phyloP scores from a whole-genome alignment of 2,888 invertebrate genomes.

The Sisyra terminalis region DNA sequence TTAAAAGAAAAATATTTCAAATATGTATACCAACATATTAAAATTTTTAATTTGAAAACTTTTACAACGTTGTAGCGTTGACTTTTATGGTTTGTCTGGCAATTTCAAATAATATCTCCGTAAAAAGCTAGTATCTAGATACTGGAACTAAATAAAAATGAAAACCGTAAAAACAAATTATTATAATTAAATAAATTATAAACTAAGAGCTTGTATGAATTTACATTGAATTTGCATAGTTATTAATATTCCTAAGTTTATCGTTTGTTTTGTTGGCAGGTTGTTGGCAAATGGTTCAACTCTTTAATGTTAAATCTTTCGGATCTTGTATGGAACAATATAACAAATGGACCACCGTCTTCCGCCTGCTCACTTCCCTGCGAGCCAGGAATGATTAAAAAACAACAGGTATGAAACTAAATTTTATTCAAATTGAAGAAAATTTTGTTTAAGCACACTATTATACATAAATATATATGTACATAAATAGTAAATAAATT shows the following conservation, averaged over 20 bases:
- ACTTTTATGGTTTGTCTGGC: too few relatives aligned
- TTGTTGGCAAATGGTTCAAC: constrained; percentile 44
- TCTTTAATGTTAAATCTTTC: constrained; percentile 30
- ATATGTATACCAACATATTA: neutral
- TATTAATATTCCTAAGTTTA: neutral
- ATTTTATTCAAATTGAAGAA: neutral
- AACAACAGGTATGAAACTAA: constrained; percentile 32
- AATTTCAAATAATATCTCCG: too few relatives aligned
- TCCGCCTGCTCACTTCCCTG: constrained; percentile 58
- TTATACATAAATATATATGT: too few relatives aligned
- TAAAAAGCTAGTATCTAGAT: neutral
- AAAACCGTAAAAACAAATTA: constrained; percentile 5
- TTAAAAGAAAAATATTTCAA: too few relatives aligned
- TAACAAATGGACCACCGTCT: constrained; percentile 33
- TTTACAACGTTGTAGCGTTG: neutral
- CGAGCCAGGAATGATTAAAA: constrained; percentile 46
- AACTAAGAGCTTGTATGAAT: too few relatives aligned
- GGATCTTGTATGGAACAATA: constrained; percentile 36
- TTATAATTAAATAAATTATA: too few relatives aligned
- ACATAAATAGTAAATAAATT: too few relatives aligned
- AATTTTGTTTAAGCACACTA: too few relatives aligned
- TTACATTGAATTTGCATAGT: neutral
- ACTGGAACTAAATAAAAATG: neutral
- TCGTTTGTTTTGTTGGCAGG: constrained; percentile 23
- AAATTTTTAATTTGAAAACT: neutral